Conservation (phyloP, 2,113 vertebrate genomes). For the Anolis sagrei region DNA sequence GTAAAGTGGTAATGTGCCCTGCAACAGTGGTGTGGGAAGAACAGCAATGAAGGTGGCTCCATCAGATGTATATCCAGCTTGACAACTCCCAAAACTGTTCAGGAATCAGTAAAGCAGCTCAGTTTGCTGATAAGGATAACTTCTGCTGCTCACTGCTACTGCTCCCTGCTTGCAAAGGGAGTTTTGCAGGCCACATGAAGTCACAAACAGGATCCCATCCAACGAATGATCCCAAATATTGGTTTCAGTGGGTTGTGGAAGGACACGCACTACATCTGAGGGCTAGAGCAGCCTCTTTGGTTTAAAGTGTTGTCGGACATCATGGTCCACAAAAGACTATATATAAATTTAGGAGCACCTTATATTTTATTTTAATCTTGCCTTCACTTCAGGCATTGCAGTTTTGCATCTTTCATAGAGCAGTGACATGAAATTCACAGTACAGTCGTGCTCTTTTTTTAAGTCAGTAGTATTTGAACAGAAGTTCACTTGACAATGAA, state of each 20-base stretch:
- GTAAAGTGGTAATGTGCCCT: too few relatives aligned
- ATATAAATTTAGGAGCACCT: not conserved
- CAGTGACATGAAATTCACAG: not conserved
- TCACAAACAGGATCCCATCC: not conserved
- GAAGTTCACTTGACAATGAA: slow-evolving; percentile 10
- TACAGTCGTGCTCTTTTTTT: not conserved
- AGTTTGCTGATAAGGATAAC: too few relatives aligned
- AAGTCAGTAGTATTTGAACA: not conserved
- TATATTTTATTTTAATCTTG: not conserved
- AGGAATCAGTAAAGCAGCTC: too few relatives aligned
- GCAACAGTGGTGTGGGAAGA: too few relatives aligned
- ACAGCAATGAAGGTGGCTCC: too few relatives aligned
- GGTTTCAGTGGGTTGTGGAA: not conserved
- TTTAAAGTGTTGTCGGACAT: not conserved
- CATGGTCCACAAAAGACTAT: not conserved
- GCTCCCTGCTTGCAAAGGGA: too few relatives aligned
- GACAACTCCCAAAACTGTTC: too few relatives aligned
- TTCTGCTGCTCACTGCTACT: too few relatives aligned
- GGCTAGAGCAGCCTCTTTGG: not conserved
- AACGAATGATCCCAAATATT: not conserved
- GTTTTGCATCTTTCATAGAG: not conserved
- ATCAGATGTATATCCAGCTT: too few relatives aligned
- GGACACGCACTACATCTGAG: not conserved
- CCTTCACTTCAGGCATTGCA: not conserved
- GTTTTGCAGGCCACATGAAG: too few relatives aligned